These are phyloP conservation scores for Psilopsiagon aymara DNA, from an alignment of 2,113 vertebrate species.

Conservation along the genomic window DNA sequence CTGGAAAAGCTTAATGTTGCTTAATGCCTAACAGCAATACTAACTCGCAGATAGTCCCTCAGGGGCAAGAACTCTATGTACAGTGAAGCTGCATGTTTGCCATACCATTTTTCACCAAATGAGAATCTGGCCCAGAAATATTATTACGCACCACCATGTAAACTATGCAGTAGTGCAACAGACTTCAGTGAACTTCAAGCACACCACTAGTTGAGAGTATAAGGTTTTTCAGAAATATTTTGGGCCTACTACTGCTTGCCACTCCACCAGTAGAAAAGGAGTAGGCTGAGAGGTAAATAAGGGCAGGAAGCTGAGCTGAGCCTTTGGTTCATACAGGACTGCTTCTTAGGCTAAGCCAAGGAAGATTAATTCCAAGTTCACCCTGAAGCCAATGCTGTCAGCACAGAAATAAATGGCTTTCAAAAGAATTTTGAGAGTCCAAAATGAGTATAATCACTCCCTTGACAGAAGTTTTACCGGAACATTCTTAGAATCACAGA, in stretches of 20 bases:
- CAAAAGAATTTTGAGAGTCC: neutral
- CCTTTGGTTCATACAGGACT: neutral
- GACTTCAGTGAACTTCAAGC: neutral
- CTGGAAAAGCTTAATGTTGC: neutral
- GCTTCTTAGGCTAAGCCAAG: neutral
- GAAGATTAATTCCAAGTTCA: neutral
- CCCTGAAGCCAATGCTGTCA: neutral
- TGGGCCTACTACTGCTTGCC: neutral
- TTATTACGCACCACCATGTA: neutral
- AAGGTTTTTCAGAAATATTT: neutral
- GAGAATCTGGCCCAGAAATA: neutral
- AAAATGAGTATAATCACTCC: neutral
- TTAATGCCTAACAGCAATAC: neutral
- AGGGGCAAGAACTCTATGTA: neutral
- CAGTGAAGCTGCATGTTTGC: neutral
- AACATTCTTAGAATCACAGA: neutral
- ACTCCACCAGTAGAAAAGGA: neutral
- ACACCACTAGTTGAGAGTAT: neutral
- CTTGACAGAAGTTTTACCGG: neutral
- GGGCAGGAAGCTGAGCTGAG: neutral
- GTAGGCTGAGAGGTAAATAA: neutral
- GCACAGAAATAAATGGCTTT: neutral
- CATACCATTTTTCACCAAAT: neutral
- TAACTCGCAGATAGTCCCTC: neutral
- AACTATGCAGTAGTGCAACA: neutral